These are phyloP conservation scores for Rissa tridactyla DNA, from an alignment of 2,113 vertebrate species.

Conservation along the genomic window DNA sequence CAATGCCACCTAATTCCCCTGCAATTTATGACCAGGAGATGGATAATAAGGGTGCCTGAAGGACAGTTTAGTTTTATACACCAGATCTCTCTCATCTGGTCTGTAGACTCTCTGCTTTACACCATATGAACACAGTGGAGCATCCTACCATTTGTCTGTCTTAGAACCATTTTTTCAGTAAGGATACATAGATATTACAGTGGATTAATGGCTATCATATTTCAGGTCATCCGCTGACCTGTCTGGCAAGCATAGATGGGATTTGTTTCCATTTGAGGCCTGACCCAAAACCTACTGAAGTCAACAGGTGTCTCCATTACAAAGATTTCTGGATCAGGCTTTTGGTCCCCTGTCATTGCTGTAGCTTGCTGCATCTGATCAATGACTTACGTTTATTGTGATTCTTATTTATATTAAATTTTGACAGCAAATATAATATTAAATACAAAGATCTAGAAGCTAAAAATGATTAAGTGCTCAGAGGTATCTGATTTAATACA, in stretches of 20 bases:
- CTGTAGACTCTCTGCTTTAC: neutral
- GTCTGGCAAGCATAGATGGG: neutral
- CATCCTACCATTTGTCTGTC: neutral
- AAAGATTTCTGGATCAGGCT: neutral
- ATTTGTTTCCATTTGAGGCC: neutral
- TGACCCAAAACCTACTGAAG: neutral
- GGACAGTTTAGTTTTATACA: neutral
- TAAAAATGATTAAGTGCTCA: conserved; percentile 22
- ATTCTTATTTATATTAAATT: conserved; percentile 9
- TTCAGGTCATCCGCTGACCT: neutral
- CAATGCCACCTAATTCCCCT: neutral
- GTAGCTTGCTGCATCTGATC: neutral
- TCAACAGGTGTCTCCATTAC: neutral
- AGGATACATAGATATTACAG: neutral
- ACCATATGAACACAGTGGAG: neutral
- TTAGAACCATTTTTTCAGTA: neutral
- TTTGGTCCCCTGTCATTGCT: neutral
- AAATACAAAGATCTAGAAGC: neutral
- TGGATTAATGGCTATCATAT: conserved; percentile 8
- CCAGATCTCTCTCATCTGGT: neutral
- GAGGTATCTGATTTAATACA: conserved; percentile 31
- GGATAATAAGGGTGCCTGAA: neutral
- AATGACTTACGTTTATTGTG: neutral
- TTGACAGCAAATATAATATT: conserved; percentile 13
- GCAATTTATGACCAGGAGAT: neutral